These are phyloP conservation scores for Hecatera dysodea DNA, from an alignment of 2,888 invertebrate species.

Conservation along the genomic window DNA sequence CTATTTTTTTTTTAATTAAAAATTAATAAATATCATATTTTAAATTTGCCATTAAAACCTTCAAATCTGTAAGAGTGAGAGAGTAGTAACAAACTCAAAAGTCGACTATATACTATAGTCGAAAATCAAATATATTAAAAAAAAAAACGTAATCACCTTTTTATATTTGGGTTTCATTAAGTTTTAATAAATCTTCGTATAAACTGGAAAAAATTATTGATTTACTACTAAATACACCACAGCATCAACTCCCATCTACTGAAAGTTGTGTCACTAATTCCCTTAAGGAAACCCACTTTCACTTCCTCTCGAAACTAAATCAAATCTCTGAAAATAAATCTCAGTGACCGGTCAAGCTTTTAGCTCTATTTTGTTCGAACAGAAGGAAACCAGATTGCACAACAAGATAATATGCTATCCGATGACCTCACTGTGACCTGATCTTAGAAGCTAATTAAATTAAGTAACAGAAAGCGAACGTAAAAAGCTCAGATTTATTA, in stretches of 20 bases:
- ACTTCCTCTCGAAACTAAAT: neutral
- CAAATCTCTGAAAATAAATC: conserved; percentile 19
- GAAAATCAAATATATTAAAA: too few relatives aligned
- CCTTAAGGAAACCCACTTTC: neutral
- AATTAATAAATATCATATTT: neutral
- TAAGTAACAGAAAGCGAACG: conserved; percentile 41
- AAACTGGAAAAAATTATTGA: too few relatives aligned
- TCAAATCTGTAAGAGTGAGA: neutral
- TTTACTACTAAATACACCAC: too few relatives aligned
- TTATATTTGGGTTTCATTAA: too few relatives aligned
- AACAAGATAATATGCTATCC: conserved; percentile 30
- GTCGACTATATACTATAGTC: too few relatives aligned
- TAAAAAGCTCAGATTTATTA: conserved; percentile 25
- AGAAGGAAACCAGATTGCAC: conserved; percentile 25
- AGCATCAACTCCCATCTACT: too few relatives aligned
- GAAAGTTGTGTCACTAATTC: too few relatives aligned
- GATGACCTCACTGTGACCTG: conserved; percentile 38
- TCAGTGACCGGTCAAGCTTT: conserved; percentile 1
- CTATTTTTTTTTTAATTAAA: too few relatives aligned
- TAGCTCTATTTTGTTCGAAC: conserved; percentile 5
- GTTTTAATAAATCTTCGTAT: too few relatives aligned
- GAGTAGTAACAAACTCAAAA: too few relatives aligned
- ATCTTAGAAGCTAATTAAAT: conserved; percentile 37
- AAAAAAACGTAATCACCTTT: too few relatives aligned
- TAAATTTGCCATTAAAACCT: neutral